These are phyloP conservation scores for Medauroidea extradentata DNA, from an alignment of 1,140 invertebrate species.

Conservation along the genomic window DNA sequence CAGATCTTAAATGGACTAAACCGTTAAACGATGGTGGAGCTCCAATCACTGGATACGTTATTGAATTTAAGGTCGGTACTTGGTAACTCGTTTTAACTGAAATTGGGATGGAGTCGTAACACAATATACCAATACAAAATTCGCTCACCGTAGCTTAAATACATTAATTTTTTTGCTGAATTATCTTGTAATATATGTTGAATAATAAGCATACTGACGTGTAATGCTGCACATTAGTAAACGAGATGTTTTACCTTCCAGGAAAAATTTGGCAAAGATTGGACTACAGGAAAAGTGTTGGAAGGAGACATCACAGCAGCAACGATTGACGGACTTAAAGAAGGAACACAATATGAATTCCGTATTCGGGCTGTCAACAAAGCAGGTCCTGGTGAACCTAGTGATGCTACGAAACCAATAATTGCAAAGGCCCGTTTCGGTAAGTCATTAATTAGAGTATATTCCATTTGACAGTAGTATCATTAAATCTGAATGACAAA, in stretches of 20 bases:
- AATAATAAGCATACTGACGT: too few relatives aligned
- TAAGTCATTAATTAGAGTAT: too few relatives aligned
- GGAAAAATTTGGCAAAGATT: constrained; percentile 88
- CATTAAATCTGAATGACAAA: too few relatives aligned
- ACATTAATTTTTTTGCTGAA: too few relatives aligned
- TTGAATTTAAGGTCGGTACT: constrained; percentile 76
- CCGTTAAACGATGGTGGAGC: constrained; percentile 90
- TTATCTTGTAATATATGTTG: too few relatives aligned
- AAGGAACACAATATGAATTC: constrained; percentile 95
- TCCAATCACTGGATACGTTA: constrained; percentile 89
- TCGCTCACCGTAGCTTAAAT: too few relatives aligned
- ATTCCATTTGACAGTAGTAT: too few relatives aligned
- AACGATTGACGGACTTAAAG: constrained; percentile 85
- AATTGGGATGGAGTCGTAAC: neutral
- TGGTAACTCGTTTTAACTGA: neutral
- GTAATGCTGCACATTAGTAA: too few relatives aligned
- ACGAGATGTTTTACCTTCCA: constrained; percentile 18
- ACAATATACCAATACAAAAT: neutral
- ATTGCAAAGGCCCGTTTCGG: constrained; percentile 90
- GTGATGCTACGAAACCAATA: constrained; percentile 90
- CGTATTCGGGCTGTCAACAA: constrained; percentile 93
- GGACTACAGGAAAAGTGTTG: constrained; percentile 76
- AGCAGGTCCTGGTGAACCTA: constrained; percentile 91
- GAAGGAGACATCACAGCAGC: constrained; percentile 67
- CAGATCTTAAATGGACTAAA: constrained; percentile 86